Conservation (phyloP, 2,113 vertebrate species). For the Oreocharis arfaki region DNA sequence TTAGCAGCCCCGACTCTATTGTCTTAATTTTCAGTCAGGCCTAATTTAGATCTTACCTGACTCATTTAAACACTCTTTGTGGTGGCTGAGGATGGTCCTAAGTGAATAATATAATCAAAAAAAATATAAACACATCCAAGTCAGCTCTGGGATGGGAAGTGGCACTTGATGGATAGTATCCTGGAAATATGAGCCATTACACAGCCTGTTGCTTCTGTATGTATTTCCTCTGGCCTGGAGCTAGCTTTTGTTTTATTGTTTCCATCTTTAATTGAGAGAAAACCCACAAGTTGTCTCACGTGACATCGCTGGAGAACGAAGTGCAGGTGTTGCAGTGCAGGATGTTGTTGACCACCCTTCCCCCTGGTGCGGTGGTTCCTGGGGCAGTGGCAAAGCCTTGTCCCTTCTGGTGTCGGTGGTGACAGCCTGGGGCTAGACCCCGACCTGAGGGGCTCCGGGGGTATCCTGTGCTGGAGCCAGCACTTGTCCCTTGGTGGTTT, state of each 20-base stretch:
- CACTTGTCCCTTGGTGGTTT: rapidly evolving
- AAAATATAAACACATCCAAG: not conserved
- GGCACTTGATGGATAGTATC: not conserved
- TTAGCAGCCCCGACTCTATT: not conserved
- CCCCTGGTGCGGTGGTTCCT: not conserved
- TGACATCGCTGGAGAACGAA: not conserved
- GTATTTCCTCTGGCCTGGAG: not conserved
- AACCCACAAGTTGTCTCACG: not conserved
- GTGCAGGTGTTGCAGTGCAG: not conserved
- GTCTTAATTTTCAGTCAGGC: not conserved
- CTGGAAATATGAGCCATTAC: not conserved
- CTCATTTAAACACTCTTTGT: not conserved
- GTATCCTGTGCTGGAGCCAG: not conserved
- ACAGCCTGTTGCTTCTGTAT: not conserved
- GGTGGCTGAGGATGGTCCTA: not conserved
- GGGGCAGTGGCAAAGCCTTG: not conserved
- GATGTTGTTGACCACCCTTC: not conserved
- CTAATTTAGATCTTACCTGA: not conserved
- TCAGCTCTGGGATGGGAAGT: not conserved
- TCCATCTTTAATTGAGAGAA: not conserved
- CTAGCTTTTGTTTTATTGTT: not conserved
- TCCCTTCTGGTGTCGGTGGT: not conserved
- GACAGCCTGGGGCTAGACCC: not conserved
- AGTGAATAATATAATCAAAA: not conserved
- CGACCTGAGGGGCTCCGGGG: rapidly evolving